Evolutionary conservation across 2,888 invertebrate species (phyloP), one percentile per base, ranked within the genome.

Genomic region (Trileptium ribeirensis): DNA sequence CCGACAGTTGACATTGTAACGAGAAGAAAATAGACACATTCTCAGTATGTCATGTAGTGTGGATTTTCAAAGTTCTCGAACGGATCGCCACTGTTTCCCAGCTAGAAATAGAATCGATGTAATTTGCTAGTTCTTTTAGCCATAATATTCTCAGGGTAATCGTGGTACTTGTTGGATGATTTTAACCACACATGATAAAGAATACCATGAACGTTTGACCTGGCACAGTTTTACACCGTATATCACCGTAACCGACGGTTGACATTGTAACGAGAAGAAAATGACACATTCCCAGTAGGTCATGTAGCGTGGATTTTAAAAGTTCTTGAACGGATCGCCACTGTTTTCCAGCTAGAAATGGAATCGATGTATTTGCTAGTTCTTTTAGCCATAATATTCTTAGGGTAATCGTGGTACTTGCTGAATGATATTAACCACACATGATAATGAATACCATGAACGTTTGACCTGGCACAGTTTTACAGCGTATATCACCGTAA

Each of bases 1-100:
- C 99, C 99, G 90, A 99, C 99, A 86, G 99, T 99, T 88, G 99
- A 98, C 98, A 99, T 99, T 89, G 99, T 99, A 89, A 99, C 99
- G 91, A 99, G 95, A 87, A 99, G 93, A 92, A 99, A 99, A 92
- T 99, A 99, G n/a, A 99, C 96, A 79, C 98, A 98, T 88, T 98
- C 97, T 95, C 98, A 99, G 91, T 99, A 99, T 84, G 97, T 95
- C 89, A 99, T 92, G 89, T 93, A 93, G 90, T 98, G 95, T 84
- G 95, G 93, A 91, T 99, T 99, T 89, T 92, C 92, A 91, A 99
- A 99, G 88, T 97, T 94, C 91, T 95, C 92, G 86, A 90, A 91
- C 87, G 97, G 97, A 92, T 99, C 99, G 88, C 99, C 99, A 88
- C 98, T 98, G 92, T 99, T 99, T 92, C 99, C 99, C 92, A 99